A percentile compares a stretch with the other conserved stretches of the same genome.
These are phyloP conservation scores for Steinernema hermaphroditum DNA, from an alignment of 2,888 invertebrate genomes.

Conservation along the genomic window DNA sequence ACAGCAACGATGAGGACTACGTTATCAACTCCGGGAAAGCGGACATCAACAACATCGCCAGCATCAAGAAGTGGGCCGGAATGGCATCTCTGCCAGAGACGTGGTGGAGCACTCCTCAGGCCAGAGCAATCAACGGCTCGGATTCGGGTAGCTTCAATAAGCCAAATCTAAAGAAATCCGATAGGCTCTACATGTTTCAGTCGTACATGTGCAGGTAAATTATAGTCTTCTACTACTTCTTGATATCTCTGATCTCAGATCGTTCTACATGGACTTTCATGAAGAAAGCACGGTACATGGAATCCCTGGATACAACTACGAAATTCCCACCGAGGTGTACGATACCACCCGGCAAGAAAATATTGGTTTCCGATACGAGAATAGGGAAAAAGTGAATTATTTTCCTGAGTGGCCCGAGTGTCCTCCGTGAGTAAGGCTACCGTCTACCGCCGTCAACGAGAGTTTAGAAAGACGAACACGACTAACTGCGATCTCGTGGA, in stretches of 20 bases:
- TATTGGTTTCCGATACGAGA: constrained; percentile 57
- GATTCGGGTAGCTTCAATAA: constrained; percentile 41
- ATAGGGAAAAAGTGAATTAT: constrained; percentile 55
- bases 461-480: constrained; percentile 30
- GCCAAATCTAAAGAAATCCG: constrained; percentile 43
- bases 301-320: constrained; percentile 43
- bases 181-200: constrained; percentile 45
- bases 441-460: too few relatives aligned
- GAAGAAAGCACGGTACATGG: constrained; percentile 39
- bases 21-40: constrained; percentile 57
- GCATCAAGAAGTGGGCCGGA: constrained; percentile 53
- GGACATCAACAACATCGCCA: constrained; percentile 50
- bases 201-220: constrained; percentile 53
- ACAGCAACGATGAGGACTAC: constrained; percentile 58
- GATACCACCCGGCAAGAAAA: constrained; percentile 57
- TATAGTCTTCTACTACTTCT: constrained; percentile 33
- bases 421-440: constrained; percentile 52
- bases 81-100: constrained; percentile 42
- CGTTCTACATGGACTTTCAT: constrained; percentile 40
- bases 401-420: constrained; percentile 59
- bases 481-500: constrained; percentile 46
- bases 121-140: constrained; percentile 51
- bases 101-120: constrained; percentile 54
- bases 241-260: constrained; percentile 34
- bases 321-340: constrained; percentile 44